Evolutionary conservation across 2,113 vertebrate genomes (phyloP).

Genomic region (Alectura lathami): DNA sequence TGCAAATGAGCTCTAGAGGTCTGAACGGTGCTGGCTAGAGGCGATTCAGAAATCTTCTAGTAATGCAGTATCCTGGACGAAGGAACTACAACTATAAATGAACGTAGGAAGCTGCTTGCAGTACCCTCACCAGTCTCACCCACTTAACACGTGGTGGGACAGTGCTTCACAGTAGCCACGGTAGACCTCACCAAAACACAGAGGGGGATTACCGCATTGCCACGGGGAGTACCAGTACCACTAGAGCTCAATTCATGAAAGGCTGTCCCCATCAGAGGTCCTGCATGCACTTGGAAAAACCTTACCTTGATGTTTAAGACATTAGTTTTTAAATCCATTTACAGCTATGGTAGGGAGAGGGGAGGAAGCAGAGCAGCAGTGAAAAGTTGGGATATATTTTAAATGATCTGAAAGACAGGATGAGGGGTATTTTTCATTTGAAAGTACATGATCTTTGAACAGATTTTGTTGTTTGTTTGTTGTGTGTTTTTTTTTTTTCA

Average conservation of each 20-base stretch:
- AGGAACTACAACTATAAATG: not conserved
- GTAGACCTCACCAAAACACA: not conserved
- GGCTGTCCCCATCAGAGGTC: not conserved
- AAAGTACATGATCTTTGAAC: conserved; percentile 12
- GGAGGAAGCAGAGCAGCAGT: not conserved
- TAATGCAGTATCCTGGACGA: not conserved
- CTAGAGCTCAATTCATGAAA: not conserved
- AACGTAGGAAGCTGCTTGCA: not conserved
- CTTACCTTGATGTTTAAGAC: not conserved
- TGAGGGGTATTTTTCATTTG: not conserved
- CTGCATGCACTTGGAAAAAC: not conserved
- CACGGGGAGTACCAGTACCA: not conserved
- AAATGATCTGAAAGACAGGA: not conserved
- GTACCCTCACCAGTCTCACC: not conserved
- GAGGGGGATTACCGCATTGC: accelerated
- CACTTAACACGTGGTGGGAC: not conserved
- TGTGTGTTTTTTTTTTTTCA: not conserved
- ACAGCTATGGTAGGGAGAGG: not conserved
- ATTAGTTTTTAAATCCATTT: not conserved
- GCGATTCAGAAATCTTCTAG: not conserved
- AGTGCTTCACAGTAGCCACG: not conserved
- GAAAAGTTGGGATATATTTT: not conserved
- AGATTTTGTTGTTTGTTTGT: not conserved
- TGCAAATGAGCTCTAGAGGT: not conserved
- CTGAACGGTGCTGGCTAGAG: not conserved